Conservation (phyloP, 2,797 vertebrate species). For the Helicolenus hilgendorfi region DNA sequence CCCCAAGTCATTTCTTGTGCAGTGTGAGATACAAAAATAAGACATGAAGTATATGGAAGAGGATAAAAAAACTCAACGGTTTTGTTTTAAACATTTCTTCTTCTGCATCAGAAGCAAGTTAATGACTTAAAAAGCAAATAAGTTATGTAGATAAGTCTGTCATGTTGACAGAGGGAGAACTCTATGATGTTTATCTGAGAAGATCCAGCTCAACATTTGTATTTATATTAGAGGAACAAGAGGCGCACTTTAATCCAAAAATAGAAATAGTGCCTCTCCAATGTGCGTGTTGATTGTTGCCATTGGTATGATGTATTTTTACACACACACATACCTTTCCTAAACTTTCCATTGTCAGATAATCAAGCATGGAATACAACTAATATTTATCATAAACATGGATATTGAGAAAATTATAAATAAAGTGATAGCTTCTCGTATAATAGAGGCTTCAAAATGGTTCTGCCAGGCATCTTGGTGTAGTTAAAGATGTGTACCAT, state of each 20-base stretch:
- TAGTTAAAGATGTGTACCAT: neutral
- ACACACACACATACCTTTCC: neutral
- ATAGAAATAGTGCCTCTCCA: conserved; percentile 14
- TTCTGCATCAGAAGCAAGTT: neutral
- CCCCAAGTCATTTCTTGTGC: neutral
- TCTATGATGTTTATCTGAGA: neutral
- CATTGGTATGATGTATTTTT: neutral
- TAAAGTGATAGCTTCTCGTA: neutral
- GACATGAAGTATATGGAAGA: neutral
- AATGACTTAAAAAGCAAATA: neutral
- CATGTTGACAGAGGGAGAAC: neutral
- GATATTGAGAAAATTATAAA: neutral
- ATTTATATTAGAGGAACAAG: conserved; percentile 20
- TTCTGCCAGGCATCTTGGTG: neutral
- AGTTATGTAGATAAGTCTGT: neutral
- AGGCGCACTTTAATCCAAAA: neutral
- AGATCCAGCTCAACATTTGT: neutral
- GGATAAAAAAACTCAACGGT: neutral
- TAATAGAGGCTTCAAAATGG: neutral
- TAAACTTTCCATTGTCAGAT: neutral
- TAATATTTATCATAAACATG: neutral
- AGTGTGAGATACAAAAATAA: neutral
- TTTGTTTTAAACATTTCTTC: neutral
- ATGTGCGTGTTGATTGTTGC: conserved; percentile 15
- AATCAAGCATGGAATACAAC: neutral